Evolutionary conservation across 2,113 vertebrate genomes (phyloP).

Genomic region (Hepsetus odoe): DNA sequence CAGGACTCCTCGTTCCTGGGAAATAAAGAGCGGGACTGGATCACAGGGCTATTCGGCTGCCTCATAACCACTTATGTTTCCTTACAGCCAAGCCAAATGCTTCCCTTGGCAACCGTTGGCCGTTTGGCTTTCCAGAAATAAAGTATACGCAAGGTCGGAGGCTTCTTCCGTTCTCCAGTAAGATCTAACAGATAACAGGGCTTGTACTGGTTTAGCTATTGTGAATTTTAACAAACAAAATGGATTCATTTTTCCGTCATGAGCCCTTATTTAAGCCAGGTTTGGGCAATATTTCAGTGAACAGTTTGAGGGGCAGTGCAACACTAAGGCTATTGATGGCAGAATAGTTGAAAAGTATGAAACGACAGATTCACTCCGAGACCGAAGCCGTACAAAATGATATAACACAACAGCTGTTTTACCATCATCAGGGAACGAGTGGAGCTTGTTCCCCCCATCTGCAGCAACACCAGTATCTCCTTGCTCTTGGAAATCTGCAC

Average conservation of each 20-base stretch:
- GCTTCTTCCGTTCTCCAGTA: no score
- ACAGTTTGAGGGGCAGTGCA: neutral
- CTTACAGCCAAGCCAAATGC: neutral
- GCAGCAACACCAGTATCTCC: neutral
- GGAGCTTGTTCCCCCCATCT: slow-evolving; percentile 30
- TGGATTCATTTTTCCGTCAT: neutral
- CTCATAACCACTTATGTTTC: neutral
- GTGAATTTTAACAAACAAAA: no score
- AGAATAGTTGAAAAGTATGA: no score
- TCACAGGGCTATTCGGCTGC: neutral
- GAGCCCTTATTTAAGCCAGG: no score
- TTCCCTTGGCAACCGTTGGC: neutral
- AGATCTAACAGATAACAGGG: no score
- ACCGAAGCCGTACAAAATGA: no score
- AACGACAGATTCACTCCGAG: no score
- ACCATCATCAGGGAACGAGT: slow-evolving; percentile 33
- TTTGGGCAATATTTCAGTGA: neutral
- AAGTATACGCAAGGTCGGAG: no score
- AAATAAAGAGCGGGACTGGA: slow-evolving; percentile 27
- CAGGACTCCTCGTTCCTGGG: slow-evolving; percentile 81
- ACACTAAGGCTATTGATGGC: no score
- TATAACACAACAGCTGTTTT: no score
- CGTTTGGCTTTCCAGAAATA: neutral
- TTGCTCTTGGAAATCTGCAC: slow-evolving; percentile 63
- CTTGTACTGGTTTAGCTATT: no score